These are phyloP conservation scores for Eupithecia insigniata DNA, from an alignment of 2,888 invertebrate species.

Conservation along the genomic window DNA sequence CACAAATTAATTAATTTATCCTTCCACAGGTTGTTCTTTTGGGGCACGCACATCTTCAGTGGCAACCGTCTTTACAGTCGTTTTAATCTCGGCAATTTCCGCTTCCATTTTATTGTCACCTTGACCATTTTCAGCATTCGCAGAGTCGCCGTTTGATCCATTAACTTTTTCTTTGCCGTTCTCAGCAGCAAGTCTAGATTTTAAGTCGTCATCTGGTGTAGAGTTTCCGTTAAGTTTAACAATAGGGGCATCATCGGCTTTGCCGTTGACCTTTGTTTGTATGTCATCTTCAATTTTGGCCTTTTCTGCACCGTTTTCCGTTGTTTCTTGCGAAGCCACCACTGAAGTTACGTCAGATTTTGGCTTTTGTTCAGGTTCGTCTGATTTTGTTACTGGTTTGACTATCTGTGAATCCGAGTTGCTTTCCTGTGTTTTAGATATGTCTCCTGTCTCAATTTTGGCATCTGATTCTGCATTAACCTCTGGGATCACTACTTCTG, in stretches of 20 bases:
- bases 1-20: constrained; percentile 65
- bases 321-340: constrained; percentile 31
- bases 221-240: constrained; percentile 68
- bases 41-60: constrained; percentile 74
- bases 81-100: constrained; percentile 78
- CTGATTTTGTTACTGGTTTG: constrained; percentile 24
- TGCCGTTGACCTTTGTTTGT: constrained; percentile 71
- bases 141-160: constrained; percentile 59
- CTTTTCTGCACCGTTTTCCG: constrained; percentile 46
- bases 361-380: constrained; percentile 40
- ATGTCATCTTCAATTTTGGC: constrained; percentile 52
- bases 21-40: constrained; percentile 81
- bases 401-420: constrained; percentile 41
- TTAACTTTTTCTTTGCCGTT: constrained; percentile 65
- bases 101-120: constrained; percentile 67
- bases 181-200: constrained; percentile 68
- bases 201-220: constrained; percentile 66
- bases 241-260: constrained; percentile 64
- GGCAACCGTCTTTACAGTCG: constrained; percentile 78
- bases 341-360: constrained; percentile 38
- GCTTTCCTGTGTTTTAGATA: constrained; percentile 26
- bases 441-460: constrained; percentile 27
- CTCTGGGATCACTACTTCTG: constrained; percentile 24
- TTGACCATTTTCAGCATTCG: constrained; percentile 64
- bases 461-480: constrained; percentile 22